Evolutionary conservation across 2,797 vertebrate genomes (phyloP).

Genomic region (Fistularia commersonii): DNA sequence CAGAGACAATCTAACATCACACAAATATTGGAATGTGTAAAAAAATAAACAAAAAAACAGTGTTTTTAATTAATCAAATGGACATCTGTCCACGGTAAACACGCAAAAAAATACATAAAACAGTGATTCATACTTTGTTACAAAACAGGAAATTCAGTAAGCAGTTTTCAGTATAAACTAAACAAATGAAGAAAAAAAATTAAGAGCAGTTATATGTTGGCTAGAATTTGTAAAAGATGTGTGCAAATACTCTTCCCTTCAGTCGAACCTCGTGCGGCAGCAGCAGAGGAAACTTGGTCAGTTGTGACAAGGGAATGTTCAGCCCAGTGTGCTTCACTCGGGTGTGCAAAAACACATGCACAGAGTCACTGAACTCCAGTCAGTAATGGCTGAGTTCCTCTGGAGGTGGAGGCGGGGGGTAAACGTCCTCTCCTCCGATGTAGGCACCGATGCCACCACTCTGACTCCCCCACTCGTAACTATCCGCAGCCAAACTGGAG

Average conservation of each 20-base stretch:
- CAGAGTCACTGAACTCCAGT: slow-evolving; percentile 20
- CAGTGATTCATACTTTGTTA: slow-evolving; percentile 42
- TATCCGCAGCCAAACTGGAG: slow-evolving; percentile 83
- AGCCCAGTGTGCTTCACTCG: slow-evolving; percentile 35
- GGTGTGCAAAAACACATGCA: slow-evolving; percentile 53
- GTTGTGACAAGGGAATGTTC: slow-evolving; percentile 23
- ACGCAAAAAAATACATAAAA: slow-evolving; percentile 49
- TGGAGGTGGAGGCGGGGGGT: slow-evolving; percentile 61
- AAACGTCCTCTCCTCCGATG: slow-evolving; percentile 76
- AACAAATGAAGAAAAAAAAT: slow-evolving; percentile 32
- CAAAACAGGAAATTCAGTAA: slow-evolving; percentile 63
- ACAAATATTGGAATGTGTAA: not conserved
- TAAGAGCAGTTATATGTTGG: slow-evolving; percentile 30
- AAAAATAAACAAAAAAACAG: not conserved
- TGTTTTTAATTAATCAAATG: slow-evolving; percentile 48
- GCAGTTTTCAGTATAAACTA: slow-evolving; percentile 51
- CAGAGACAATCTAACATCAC: too few relatives aligned
- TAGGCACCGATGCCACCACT: slow-evolving; percentile 82
- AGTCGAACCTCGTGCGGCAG: slow-evolving; percentile 26
- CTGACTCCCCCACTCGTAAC: slow-evolving; percentile 85
- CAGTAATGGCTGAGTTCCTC: slow-evolving; percentile 78
- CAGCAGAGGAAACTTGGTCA: not conserved
- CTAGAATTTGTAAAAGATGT: slow-evolving; percentile 43
- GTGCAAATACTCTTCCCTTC: slow-evolving; percentile 52
- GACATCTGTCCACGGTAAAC: slow-evolving; percentile 46